phyloP scores from a whole-genome alignment of 2,797 vertebrate genomes.

The Phyllotis vaccarum region DNA sequence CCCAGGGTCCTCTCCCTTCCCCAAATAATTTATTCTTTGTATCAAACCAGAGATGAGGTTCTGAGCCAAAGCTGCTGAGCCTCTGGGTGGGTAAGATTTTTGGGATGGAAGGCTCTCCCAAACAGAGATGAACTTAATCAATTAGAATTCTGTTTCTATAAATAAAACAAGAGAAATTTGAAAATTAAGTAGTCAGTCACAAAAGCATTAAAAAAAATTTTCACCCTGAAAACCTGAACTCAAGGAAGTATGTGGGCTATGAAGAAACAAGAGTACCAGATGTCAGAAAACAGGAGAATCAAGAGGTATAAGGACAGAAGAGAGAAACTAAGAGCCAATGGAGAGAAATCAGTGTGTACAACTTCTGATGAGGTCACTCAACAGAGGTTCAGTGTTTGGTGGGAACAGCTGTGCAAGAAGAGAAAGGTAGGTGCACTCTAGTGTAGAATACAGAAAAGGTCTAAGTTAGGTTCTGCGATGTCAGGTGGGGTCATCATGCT shows the following conservation, averaged over 20 bases:
- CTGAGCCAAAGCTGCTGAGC: background rate
- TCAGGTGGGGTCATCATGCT: background rate
- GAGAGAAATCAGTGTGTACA: too few relatives aligned
- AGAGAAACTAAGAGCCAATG: background rate
- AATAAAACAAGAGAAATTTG: slow-evolving; percentile 40
- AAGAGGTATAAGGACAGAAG: background rate
- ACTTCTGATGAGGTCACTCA: background rate
- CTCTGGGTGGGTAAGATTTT: background rate
- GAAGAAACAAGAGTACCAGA: background rate
- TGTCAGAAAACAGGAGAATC: background rate
- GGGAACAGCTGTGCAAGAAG: background rate
- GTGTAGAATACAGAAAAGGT: background rate
- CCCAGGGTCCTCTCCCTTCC: background rate
- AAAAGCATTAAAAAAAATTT: background rate
- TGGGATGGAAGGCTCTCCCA: background rate
- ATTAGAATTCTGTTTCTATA: slow-evolving; percentile 27
- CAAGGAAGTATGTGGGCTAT: background rate
- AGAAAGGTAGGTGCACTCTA: background rate
- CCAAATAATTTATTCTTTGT: background rate
- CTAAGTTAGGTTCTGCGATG: background rate
- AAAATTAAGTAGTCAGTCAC: background rate
- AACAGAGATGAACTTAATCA: slow-evolving; percentile 9
- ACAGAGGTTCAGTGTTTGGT: background rate
- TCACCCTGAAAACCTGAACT: background rate
- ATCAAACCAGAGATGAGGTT: background rate